phyloP scores from a whole-genome alignment of 2,797 vertebrate species.

The Parauchenoglanis ngamensis region DNA sequence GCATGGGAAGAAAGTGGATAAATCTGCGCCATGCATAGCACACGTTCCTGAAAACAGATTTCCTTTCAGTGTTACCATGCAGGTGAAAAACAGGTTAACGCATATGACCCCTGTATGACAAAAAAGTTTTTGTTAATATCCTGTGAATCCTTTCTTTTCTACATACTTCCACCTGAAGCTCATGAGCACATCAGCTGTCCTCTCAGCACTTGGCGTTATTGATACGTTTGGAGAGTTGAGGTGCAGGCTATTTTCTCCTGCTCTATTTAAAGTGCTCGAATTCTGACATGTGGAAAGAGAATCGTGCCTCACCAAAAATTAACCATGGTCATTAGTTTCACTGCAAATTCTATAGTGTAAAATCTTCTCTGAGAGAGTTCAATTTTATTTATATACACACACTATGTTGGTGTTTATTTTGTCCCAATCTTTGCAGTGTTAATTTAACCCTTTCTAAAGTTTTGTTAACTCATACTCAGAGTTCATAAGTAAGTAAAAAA shows the following conservation, averaged over 20 bases:
- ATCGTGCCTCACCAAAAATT: constrained; percentile 3
- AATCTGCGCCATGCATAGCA: background rate
- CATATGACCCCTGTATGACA: background rate
- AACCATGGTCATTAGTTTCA: background rate
- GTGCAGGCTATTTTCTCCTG: constrained; percentile 40
- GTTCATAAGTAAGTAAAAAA: too few species aligned
- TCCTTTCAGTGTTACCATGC: background rate
- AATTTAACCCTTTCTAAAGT: too few species aligned
- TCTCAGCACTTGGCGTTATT: constrained; percentile 23
- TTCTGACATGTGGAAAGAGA: constrained; percentile 23
- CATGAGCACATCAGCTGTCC: constrained; percentile 21
- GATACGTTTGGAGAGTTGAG: constrained; percentile 39
- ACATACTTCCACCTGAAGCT: constrained; percentile 8
- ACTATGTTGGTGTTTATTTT: too few species aligned
- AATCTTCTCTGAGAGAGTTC: too few species aligned
- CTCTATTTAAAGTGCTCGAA: constrained; percentile 47
- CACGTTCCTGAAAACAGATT: background rate
- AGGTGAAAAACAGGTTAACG: background rate
- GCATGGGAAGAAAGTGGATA: background rate
- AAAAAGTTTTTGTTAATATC: background rate
- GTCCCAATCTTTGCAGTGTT: too few species aligned
- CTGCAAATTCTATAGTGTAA: too few species aligned
- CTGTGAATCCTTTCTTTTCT: background rate
- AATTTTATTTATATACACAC: too few species aligned
- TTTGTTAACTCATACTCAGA: too few species aligned